Base-by-base conservation (phyloP, 2,888 invertebrate species). In the Diaperis boleti region DNA sequence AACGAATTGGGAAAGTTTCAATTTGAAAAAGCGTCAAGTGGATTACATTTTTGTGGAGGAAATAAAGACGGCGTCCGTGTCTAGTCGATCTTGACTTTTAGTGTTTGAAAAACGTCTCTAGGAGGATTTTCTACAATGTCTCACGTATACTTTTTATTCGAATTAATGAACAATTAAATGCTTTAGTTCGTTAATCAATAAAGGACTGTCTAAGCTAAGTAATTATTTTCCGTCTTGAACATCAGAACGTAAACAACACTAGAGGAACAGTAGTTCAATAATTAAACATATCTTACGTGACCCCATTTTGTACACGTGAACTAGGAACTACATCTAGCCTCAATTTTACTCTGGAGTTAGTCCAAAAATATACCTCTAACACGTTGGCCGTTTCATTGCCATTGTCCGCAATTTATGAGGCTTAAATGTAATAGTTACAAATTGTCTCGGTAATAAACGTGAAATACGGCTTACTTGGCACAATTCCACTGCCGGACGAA, bases 381-480 rank as follows among this genome's bases (percentile, higher is more conserved):
- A 31, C 39, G 33, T 64, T 54, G 55, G 69, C 57, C 69, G 71
- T 71, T 73, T 72, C 71, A 72, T 69, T 70, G 69, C 67, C 62
- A 69, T 70, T 70, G 64, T 68, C 60, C 66, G 56, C 69, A 71
- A 73, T 74, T 72, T 74, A 74, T 72, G 68, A 68, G 65, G 60
- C 68, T 63, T 65, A 63, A 68, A 69, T 62, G 68, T 74, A 72
- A 72, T 73, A 69, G 72, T 69, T 69, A 73, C 73, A 73, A 73
- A 74, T 75, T 74, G 72, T 73, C 68, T 61, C 56, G 63, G 70
- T 60, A 70, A 72, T 73, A 71, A 73, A 73, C 62, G 60, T 72
- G 67, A 72, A 65, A 68, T 72, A 72, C 44, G 26, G 29, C 57
- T 44, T 42, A 52, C 50, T 63, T 63, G 62, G 62, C 62, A 52